phyloP scores from a whole-genome alignment of 2,113 vertebrate species.

The Macquaria ambigua region DNA sequence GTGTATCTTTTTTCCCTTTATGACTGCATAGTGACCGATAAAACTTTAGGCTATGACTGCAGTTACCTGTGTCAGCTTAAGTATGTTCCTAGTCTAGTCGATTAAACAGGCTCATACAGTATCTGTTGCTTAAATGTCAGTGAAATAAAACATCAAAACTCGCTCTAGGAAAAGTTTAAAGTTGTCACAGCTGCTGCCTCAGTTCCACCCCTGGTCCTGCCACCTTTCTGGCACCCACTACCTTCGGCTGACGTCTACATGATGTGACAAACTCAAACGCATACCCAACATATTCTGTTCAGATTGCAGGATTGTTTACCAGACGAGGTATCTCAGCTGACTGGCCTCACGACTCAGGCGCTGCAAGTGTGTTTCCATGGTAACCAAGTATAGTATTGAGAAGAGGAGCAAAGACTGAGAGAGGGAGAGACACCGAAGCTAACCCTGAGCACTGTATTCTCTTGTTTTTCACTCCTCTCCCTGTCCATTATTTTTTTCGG shows the following conservation, averaged over 20 bases:
- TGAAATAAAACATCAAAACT: slow-evolving; percentile 14
- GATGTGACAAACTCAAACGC: slow-evolving; percentile 49
- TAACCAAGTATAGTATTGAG: slow-evolving; percentile 76
- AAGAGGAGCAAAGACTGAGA: slow-evolving; percentile 65
- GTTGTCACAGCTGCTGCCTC: slow-evolving; percentile 18
- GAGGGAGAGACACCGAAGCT: slow-evolving; percentile 52
- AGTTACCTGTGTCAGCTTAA: background rate
- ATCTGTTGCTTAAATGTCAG: slow-evolving; percentile 1
- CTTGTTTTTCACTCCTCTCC: slow-evolving; percentile 3
- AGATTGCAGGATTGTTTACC: slow-evolving; percentile 69
- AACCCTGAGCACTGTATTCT: slow-evolving; percentile 51
- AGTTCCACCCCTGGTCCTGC: background rate
- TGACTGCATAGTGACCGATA: background rate
- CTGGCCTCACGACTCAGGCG: slow-evolving; percentile 73
- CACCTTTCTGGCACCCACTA: slow-evolving; percentile 20
- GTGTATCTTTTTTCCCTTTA: background rate
- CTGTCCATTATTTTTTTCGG: slow-evolving; percentile 5
- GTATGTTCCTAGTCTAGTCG: background rate
- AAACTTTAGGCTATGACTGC: background rate
- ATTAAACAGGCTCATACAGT: background rate
- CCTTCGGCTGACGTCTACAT: slow-evolving; percentile 42
- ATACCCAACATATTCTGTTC: slow-evolving; percentile 22
- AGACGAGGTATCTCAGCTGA: slow-evolving; percentile 62
- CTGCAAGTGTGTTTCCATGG: slow-evolving; percentile 82
- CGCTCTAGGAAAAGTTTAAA: background rate